Base-by-base conservation (phyloP, 2,797 vertebrate genomes). In the Sibirionetta formosa region DNA sequence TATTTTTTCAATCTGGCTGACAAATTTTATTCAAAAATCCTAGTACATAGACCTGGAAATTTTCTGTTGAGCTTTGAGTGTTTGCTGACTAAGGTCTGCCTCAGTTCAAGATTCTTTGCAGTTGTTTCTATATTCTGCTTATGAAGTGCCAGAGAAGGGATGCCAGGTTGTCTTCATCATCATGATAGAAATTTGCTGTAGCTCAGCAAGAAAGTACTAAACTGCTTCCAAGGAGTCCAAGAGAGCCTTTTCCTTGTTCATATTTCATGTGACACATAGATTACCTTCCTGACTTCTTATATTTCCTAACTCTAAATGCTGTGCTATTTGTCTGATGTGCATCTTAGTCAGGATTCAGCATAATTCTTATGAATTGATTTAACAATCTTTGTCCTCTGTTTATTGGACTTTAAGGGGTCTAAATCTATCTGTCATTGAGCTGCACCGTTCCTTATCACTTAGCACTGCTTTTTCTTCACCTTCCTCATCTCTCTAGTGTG, bases 281-380 rank as follows among this genome's bases (percentile, higher is more conserved):
- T 94, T 83, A 72, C 42, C 24, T 78, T 66, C 69, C 64, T 50
- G 78, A 68, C 44, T 88, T 46, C 70, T 91, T 93, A 11, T 72
- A 84, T 96, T 91, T 96, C 66, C 82, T 42, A 63, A 40, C 42
- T 92, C 58, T 88, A 91, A 90, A 82, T 73, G 58, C 87, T 77
- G 24, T 51, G 46, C 46, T 65, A 31, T 70, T 72, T 58, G 33
- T 63, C 81, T 53, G 36, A 53, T 77, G 91, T 70, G 72, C 86
- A 63, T 96, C 70, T 91, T 85, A 68, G 79, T 89, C 81, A 86
- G 81, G 93, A 96, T 88, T 77, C 81, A 71, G 84, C 7, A 29
- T 92, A 82, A 90, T 95, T 97, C 81, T 82, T 68, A 33, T 11
- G n/a, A 69, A 88, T 86, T 96, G 81, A 58, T 64, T 96, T 93